Conservation (phyloP, 1,140 invertebrate genomes). For the Pseudoatta argentina region DNA sequence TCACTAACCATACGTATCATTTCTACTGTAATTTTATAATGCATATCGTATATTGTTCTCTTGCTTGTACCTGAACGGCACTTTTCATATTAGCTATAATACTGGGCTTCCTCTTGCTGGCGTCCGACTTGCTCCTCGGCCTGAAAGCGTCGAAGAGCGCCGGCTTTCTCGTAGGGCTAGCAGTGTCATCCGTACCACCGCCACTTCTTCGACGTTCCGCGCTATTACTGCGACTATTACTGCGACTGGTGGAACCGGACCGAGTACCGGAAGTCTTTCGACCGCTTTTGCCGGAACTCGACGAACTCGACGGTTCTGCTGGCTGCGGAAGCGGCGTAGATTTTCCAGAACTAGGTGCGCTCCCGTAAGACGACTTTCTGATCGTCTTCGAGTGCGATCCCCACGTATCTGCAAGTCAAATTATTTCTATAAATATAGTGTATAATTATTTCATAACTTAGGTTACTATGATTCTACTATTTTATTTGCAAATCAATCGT, state of each 20-base stretch:
- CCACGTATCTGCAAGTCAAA: conserved; percentile 87
- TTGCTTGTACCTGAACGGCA: conserved; percentile 89
- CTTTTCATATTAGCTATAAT: conserved; percentile 93
- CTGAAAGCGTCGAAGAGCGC: conserved; percentile 95
- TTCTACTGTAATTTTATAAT: background rate
- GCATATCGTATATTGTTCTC: background rate
- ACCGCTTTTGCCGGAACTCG: conserved; percentile 78
- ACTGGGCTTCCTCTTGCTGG: conserved; percentile 89
- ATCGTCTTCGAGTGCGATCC: conserved; percentile 87
- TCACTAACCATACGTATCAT: too few species aligned
- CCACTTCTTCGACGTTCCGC: conserved; percentile 88
- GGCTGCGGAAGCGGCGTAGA: conserved; percentile 82
- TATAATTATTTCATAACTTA: too few species aligned
- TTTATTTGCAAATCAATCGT: too few species aligned
- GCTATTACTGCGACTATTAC: conserved; percentile 88
- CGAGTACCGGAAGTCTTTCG: conserved; percentile 83
- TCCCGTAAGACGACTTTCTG: conserved; percentile 78
- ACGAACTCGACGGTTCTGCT: conserved; percentile 79
- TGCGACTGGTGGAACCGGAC: conserved; percentile 86
- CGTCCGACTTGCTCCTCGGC: conserved; percentile 93
- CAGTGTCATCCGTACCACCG: conserved; percentile 88
- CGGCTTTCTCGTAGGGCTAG: conserved; percentile 90
- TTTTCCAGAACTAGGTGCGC: conserved; percentile 82
- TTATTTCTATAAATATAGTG: too few species aligned
- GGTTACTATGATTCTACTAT: too few species aligned